Evolutionary conservation across 2,888 invertebrate genomes (phyloP), one percentile per base, ranked within the genome.

Genomic region (Oligia strigilis): DNA sequence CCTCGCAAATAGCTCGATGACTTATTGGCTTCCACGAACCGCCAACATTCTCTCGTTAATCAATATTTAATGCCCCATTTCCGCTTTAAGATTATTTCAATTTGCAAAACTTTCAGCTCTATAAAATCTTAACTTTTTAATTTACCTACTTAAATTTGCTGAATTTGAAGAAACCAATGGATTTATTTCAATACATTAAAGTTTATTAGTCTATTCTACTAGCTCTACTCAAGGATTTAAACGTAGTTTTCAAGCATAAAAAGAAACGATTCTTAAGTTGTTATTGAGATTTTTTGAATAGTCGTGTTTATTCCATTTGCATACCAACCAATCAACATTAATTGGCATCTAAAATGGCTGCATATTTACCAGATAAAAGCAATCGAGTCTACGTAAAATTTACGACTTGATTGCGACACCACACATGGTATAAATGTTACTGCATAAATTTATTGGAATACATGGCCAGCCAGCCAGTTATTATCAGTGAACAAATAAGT

Each of bases 41-140:
- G 67, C 75, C 80, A 86, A 85, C 86, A 85, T 82, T 81, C 85
- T 87, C 83, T 77, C 80, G 81, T 87, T 90, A 90, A 91, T 92
- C 90, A 92, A 92, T 92, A 92, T 91, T 90, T 89, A 90, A 91
- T 90, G 87, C 87, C 82, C 88, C 82, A 89, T 91, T 92, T 92
- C 91, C 89, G 85, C 81, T 87, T 81, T 86, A 72, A 85, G 72
- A 80, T 83, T 83, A 69, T 84, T 88, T 88, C 77, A 82, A 86
- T 88, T 76, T 78, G 81, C 46, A 75, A 76, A 76, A 80, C 83
- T 80, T 84, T 82, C 52, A 82, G 71, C 65, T 81, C 65, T 72
- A 72, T 67, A 62, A 77, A 67, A 80, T 75, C 40, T 75, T 36
- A 67, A 66, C 19, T 75, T 76, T 72, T 49, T 17, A 43, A 46